Conservation (phyloP, 2,797 vertebrate species). For the Scolopax bukidnonensis region DNA sequence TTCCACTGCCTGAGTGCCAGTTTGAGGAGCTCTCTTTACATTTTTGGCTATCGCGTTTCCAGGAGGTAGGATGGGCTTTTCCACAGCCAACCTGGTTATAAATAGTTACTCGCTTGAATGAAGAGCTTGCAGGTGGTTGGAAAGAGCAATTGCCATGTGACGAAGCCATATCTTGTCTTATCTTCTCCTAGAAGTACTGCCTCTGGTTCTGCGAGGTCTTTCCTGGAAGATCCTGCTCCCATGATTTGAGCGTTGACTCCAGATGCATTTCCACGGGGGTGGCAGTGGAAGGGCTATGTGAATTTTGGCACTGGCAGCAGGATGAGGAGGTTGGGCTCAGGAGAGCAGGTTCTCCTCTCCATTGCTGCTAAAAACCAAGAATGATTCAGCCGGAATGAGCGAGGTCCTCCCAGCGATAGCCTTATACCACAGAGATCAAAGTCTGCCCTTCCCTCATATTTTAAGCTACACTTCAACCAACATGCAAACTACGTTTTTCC, state of each 20-base stretch:
- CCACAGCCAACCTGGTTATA: neutral
- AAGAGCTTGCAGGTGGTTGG: neutral
- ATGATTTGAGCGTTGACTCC: neutral
- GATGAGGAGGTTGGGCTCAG: neutral
- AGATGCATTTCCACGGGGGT: neutral
- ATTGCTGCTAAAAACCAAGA: neutral
- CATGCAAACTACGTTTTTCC: constrained; percentile 11
- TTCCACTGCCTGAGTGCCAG: neutral
- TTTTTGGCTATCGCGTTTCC: neutral
- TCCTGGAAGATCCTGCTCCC: neutral
- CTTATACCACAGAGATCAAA: constrained; percentile 27
- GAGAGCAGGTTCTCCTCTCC: neutral
- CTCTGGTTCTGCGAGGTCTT: neutral
- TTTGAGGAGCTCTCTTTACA: neutral
- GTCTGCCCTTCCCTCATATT: neutral
- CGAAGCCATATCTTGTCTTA: constrained; percentile 9
- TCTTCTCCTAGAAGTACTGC: constrained; percentile 4
- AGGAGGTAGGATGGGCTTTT: neutral
- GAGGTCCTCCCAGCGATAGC: neutral
- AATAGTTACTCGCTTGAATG: constrained; percentile 1
- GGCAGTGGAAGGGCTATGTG: neutral
- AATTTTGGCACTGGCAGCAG: neutral
- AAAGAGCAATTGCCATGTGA: neutral
- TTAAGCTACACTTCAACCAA: constrained; percentile 3
- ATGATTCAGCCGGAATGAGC: neutral